These are phyloP conservation scores for Heteropelma amictum DNA, from an alignment of 2,888 invertebrate genomes.

Conservation along the genomic window DNA sequence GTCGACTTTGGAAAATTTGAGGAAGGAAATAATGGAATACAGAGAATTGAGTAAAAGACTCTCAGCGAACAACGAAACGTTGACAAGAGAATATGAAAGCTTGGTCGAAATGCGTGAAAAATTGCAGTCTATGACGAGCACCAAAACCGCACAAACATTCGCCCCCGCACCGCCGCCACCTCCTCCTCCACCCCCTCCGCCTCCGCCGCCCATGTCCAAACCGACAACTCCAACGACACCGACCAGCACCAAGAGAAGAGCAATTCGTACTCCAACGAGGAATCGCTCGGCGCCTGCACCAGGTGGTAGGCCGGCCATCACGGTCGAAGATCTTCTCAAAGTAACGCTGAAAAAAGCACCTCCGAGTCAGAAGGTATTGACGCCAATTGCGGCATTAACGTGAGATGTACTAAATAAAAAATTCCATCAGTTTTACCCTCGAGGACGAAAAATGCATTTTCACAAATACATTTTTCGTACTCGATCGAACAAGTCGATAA, in stretches of 20 bases:
- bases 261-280: conserved; percentile 60
- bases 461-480: too few species aligned
- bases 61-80: conserved; percentile 59
- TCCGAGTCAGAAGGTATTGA: conserved; percentile 64
- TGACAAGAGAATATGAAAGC: conserved; percentile 63
- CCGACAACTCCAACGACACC: conserved; percentile 61
- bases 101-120: conserved; percentile 59
- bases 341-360: conserved; percentile 74
- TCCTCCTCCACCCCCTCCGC: conserved; percentile 55
- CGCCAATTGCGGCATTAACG: not conserved
- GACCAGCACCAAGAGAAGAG: conserved; percentile 53
- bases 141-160: conserved; percentile 22
- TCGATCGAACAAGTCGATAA: too few species aligned
- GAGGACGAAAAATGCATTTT: too few species aligned
- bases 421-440: too few species aligned
- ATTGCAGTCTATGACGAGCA: conserved; percentile 36
- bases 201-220: conserved; percentile 40
- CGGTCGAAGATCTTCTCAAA: conserved; percentile 74
- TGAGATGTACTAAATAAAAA: too few species aligned
- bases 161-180: conserved; percentile 50
- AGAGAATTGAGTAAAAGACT: too few species aligned
- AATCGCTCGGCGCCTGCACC: conserved; percentile 66
- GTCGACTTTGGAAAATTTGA: conserved; percentile 57
- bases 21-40: conserved; percentile 65
- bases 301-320: conserved; percentile 70